Conservation (phyloP, 64 coral and sea anemone species). For the Hydrozoanthus tunicans region DNA sequence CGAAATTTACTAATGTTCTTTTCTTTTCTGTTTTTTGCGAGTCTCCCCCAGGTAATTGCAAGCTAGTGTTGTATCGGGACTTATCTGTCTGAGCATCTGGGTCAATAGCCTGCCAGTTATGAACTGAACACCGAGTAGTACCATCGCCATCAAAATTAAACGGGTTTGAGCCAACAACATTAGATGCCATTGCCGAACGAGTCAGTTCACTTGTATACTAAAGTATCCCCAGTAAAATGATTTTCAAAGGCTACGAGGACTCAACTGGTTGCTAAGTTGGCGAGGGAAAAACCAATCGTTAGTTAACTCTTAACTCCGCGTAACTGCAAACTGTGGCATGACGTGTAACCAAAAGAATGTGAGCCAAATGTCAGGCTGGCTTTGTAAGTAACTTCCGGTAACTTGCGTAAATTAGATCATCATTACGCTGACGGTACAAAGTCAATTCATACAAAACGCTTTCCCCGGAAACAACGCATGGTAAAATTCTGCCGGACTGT, state of each 20-base stretch:
- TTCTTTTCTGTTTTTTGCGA: neutral
- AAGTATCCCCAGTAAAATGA: neutral
- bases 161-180: neutral
- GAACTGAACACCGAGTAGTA: neutral
- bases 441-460: neutral
- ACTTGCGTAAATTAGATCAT: neutral
- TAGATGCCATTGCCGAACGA: slow-evolving; percentile 22
- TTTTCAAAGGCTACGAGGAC: neutral
- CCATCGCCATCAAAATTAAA: neutral
- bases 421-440: neutral
- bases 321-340: too few species aligned
- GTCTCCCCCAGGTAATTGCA: neutral
- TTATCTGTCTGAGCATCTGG: neutral
- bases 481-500: too few species aligned
- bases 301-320: too few species aligned
- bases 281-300: neutral
- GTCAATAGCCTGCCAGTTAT: neutral
- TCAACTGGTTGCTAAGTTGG: neutral
- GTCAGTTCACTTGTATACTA: neutral
- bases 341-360: neutral
- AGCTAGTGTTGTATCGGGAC: too few species aligned
- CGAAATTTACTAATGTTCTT: neutral
- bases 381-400: slow-evolving; percentile 22
- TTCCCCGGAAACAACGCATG: too few species aligned
- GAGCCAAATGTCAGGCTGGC: neutral